These are phyloP conservation scores for Yponomeuta sedellus DNA, from an alignment of 2,888 invertebrate species.

Conservation along the genomic window DNA sequence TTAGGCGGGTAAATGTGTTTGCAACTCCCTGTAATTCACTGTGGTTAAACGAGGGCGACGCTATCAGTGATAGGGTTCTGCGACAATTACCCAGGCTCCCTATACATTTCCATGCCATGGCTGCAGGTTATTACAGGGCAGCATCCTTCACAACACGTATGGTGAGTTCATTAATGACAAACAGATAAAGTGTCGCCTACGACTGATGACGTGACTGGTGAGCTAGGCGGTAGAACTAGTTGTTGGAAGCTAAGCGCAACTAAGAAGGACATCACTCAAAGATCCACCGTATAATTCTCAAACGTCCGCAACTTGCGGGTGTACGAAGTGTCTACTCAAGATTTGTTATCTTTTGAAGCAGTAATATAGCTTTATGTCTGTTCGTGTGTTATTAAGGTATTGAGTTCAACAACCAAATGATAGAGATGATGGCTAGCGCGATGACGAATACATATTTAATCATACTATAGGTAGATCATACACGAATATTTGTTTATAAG, in stretches of 20 bases:
- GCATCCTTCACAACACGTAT: constrained; percentile 2
- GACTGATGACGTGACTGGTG: not conserved
- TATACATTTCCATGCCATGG: not conserved
- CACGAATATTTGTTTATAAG: too few relatives aligned
- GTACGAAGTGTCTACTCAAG: not conserved
- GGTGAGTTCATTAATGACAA: constrained; percentile 3
- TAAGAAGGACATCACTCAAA: not conserved
- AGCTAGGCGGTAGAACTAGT: not conserved
- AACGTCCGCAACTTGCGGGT: not conserved
- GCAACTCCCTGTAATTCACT: not conserved
- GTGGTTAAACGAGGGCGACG: not conserved
- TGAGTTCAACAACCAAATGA: too few relatives aligned
- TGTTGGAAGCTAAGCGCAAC: not conserved
- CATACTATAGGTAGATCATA: too few relatives aligned
- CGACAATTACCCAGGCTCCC: not conserved
- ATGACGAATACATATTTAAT: too few relatives aligned
- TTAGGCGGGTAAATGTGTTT: not conserved
- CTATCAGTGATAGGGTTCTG: not conserved
- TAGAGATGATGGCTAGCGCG: too few relatives aligned
- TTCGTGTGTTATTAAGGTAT: too few relatives aligned
- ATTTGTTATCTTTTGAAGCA: not conserved
- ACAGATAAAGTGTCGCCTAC: not conserved
- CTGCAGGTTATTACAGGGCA: not conserved
- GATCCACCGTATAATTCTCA: not conserved
- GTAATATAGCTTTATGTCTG: not conserved